Evolutionary conservation across 2,797 vertebrate species (phyloP).

Genomic region (Coendou prehensilis): DNA sequence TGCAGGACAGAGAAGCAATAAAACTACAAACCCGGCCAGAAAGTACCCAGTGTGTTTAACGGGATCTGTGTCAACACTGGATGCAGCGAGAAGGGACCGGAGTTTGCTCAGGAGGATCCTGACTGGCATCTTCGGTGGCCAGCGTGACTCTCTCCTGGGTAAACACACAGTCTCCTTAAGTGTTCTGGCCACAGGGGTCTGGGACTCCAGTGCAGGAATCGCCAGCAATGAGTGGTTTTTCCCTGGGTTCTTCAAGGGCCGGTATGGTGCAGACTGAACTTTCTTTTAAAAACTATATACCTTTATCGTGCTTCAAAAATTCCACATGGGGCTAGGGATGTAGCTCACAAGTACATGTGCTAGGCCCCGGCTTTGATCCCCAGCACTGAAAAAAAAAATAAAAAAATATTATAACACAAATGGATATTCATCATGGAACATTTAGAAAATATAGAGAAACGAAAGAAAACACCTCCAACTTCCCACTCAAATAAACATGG

Average conservation of each 20-base stretch:
- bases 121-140: neutral
- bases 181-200: neutral
- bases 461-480: neutral
- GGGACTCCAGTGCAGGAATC: neutral
- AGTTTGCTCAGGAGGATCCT: neutral
- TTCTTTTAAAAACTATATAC: neutral
- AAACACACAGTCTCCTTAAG: neutral
- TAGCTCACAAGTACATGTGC: neutral
- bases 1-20: neutral
- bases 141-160: neutral
- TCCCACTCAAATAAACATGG: neutral
- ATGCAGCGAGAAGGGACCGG: neutral
- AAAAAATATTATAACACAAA: neutral
- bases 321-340: neutral
- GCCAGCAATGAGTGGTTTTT: neutral
- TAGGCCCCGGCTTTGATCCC: neutral
- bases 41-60: neutral
- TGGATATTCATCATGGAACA: neutral
- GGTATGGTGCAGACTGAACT: neutral
- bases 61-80: neutral
- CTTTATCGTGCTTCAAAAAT: conserved; percentile 10
- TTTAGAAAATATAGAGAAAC: conserved; percentile 8
- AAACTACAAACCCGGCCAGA: neutral
- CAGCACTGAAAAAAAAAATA: neutral
- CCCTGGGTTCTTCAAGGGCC: neutral